Percentiles rank a stretch among this genome's conserved stretches.
These are phyloP conservation scores for Onthophagus taurus DNA, from an alignment of 1,140 invertebrate species.

Conservation along the genomic window DNA sequence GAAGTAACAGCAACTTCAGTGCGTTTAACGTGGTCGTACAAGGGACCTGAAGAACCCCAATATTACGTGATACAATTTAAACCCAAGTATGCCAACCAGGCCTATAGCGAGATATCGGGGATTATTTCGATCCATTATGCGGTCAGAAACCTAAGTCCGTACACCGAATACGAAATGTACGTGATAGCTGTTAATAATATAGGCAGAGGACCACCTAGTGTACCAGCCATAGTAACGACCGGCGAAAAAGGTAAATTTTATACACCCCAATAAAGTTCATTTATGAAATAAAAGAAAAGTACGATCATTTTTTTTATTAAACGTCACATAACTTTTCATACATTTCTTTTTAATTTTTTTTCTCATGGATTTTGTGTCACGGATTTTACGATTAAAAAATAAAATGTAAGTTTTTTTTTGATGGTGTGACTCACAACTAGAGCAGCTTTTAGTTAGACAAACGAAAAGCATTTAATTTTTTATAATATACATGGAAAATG, in stretches of 20 bases:
- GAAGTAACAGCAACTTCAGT: conserved; percentile 90
- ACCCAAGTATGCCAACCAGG: conserved; percentile 75
- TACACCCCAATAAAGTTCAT: too few species aligned
- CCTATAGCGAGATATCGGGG: conserved; percentile 80
- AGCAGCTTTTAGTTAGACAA: too few species aligned
- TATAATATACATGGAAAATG: too few species aligned
- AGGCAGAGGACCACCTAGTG: conserved; percentile 78
- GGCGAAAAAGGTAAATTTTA: conserved; percentile 78
- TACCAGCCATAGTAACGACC: conserved; percentile 80
- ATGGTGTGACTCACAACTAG: too few species aligned
- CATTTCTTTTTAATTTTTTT: too few species aligned
- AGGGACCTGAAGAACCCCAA: conserved; percentile 70
- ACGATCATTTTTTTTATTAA: too few species aligned
- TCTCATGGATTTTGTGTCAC: too few species aligned
- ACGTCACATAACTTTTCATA: too few species aligned
- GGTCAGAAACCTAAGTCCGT: conserved; percentile 79
- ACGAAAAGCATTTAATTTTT: too few species aligned
- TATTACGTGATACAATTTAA: conserved; percentile 96
- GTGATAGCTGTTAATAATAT: conserved; percentile 91
- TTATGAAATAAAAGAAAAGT: too few species aligned
- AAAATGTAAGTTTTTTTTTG: too few species aligned
- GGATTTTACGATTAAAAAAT: too few species aligned
- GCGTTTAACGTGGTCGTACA: conserved; percentile 83
- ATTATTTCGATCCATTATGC: conserved; percentile 89
- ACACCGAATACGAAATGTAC: conserved; percentile 94